Percentiles rank a stretch among this genome's conserved stretches.
These are phyloP conservation scores for Eupithecia exiguata DNA, from an alignment of 2,888 invertebrate species.

Conservation along the genomic window DNA sequence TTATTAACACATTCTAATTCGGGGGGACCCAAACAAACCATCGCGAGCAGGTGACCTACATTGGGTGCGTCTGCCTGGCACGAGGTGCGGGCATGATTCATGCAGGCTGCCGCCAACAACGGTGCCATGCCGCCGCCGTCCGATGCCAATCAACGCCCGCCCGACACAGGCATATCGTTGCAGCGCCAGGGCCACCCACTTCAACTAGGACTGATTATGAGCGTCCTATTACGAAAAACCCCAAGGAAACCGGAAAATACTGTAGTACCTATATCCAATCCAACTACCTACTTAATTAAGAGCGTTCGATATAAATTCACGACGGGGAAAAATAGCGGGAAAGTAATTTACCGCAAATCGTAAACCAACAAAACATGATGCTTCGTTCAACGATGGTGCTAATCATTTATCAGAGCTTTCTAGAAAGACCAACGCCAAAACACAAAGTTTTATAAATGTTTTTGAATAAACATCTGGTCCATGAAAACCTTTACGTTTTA, in stretches of 20 bases:
- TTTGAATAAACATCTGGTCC: background rate
- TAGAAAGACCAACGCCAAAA: background rate
- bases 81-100: slow-evolving; percentile 73
- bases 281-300: background rate
- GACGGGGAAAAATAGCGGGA: background rate
- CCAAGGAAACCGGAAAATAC: background rate
- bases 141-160: slow-evolving; percentile 39
- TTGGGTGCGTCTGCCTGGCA: slow-evolving; percentile 70
- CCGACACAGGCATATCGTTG: background rate
- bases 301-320: background rate
- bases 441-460: background rate
- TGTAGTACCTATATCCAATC: background rate
- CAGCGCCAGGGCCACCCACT: slow-evolving; percentile 22
- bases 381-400: background rate
- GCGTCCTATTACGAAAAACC: slow-evolving; percentile 13
- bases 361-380: background rate
- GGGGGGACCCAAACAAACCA: slow-evolving; percentile 82
- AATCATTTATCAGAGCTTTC: background rate
- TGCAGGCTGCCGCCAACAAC: slow-evolving; percentile 51
- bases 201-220: slow-evolving; percentile 20
- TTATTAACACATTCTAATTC: slow-evolving; percentile 80
- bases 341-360: background rate
- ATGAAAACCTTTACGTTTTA: background rate
- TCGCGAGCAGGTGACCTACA: slow-evolving; percentile 79
- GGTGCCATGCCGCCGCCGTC: slow-evolving; percentile 27